Conservation (phyloP, 1,140 invertebrate genomes). For the Bradysia coprophila region DNA sequence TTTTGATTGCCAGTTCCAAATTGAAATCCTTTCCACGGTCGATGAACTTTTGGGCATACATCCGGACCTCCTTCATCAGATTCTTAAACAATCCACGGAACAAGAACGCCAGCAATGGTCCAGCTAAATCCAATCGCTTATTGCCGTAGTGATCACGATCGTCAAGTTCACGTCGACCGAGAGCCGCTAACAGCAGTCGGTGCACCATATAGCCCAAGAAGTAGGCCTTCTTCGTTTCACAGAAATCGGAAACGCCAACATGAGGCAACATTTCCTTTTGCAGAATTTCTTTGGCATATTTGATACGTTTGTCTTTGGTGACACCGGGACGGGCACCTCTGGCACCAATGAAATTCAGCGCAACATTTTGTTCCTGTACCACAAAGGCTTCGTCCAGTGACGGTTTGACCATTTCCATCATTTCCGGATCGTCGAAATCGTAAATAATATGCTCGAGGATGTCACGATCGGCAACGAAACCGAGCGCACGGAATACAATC, state of each 20-base stretch:
- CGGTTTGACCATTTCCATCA: slow-evolving; percentile 99
- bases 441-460: slow-evolving; percentile 98
- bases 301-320: slow-evolving; percentile 95
- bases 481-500: slow-evolving; percentile 92
- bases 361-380: slow-evolving; percentile 97
- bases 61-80: slow-evolving; percentile 84
- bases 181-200: slow-evolving; percentile 73
- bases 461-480: slow-evolving; percentile 96
- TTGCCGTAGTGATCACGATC: slow-evolving; percentile 99
- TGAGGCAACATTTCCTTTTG: slow-evolving; percentile 99
- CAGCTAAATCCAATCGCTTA: slow-evolving; percentile 92
- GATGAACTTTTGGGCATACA: slow-evolving; percentile 98
- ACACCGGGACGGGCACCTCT: slow-evolving; percentile 93
- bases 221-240: slow-evolving; percentile 98
- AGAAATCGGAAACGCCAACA: slow-evolving; percentile 96
- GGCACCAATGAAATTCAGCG: slow-evolving; percentile 93
- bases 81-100: slow-evolving; percentile 90
- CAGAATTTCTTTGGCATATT: slow-evolving; percentile 96
- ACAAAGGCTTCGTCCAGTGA: slow-evolving; percentile 98
- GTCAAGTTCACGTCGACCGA: slow-evolving; percentile 91
- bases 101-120: slow-evolving; percentile 86
- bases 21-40: slow-evolving; percentile 98
- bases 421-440: slow-evolving; percentile 97
- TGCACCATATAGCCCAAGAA: slow-evolving; percentile 99
- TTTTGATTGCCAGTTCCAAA: slow-evolving; percentile 91